Evolutionary conservation across 2,888 invertebrate species (phyloP), one percentile per base, ranked within the genome.

Genomic region (Eulithis prunata): DNA sequence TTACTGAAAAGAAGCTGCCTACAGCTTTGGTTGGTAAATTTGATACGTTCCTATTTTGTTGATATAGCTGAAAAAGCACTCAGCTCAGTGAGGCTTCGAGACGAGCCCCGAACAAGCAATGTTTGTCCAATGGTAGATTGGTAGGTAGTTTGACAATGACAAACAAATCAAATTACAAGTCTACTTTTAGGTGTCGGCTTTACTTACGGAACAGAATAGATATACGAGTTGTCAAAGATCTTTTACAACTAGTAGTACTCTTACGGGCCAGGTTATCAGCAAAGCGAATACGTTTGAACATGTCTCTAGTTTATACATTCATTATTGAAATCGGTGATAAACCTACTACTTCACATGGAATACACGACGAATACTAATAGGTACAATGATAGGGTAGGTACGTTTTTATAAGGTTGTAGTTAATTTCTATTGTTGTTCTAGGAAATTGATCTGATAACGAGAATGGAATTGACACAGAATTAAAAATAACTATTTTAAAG

Each of bases 11-110:
- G 14, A 49, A 49, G 21, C 11, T 52, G 12, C 12, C 51, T 49
- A 38, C 13, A 51, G 46, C 45, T n/a, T 53, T 59, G 32, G 52
- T 14, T 41, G 3, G 13, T 45, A 47, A 80, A 80, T 71, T 71
- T 73, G 77, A 79, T 80, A 79, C 71, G 57, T 74, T 69, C 66
- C 70, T 71, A 74, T 75, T 77, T 75, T 81, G 76, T 81, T 79
- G 76, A 74, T 72, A 71, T 66, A 75, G 74, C 68, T 73, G 75
- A 71, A 75, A 76, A 80, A 78, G 79, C 80, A 80, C 83, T 83
- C 36, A 13, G 47, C 47, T 14, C 69, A 76, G 71, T 71, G 54
- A 66, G 69, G 60, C 61, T 55, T 47, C 41, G 49, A 64, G 68
- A 54, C 65, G 68, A 65, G 62, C 69, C 58, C 70, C 57, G 68